Percentiles rank a stretch among this genome's conserved stretches.
Conservation (phyloP, 2,888 invertebrate species). For the Ochropleura leucogaster region DNA sequence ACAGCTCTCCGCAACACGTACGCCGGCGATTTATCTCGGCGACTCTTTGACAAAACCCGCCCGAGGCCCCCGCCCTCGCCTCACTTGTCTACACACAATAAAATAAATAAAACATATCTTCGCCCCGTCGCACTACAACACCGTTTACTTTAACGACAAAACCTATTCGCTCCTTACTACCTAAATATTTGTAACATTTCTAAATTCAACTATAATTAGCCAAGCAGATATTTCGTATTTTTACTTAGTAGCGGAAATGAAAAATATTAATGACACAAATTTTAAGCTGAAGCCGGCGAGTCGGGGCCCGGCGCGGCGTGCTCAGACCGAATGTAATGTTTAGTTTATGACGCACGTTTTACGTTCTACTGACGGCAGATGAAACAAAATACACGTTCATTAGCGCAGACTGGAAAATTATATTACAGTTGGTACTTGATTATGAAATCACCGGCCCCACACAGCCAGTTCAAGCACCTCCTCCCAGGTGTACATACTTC, state of each 20-base stretch:
- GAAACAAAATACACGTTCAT: slow-evolving; percentile 90
- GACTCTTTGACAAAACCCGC: slow-evolving; percentile 74
- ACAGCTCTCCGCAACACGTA: slow-evolving; percentile 80
- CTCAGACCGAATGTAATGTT: slow-evolving; percentile 83
- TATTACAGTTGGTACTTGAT: slow-evolving; percentile 86
- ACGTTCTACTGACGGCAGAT: slow-evolving; percentile 81
- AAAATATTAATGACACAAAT: slow-evolving; percentile 83
- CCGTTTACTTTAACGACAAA: slow-evolving; percentile 30
- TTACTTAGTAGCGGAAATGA: slow-evolving; percentile 72
- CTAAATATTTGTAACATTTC: slow-evolving; percentile 52
- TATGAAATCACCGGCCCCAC: slow-evolving; percentile 81
- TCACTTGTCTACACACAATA: slow-evolving; percentile 76
- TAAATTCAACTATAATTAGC: slow-evolving; percentile 57
- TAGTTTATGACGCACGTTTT: slow-evolving; percentile 83
- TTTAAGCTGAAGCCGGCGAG: slow-evolving; percentile 74
- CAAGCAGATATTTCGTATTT: slow-evolving; percentile 57
- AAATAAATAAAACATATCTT: slow-evolving; percentile 71
- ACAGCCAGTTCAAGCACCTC: slow-evolving; percentile 72
- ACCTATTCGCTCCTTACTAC: slow-evolving; percentile 25
- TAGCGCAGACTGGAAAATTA: slow-evolving; percentile 86
- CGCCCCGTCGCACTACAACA: slow-evolving; percentile 7
- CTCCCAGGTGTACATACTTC: slow-evolving; percentile 60
- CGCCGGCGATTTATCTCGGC: slow-evolving; percentile 77
- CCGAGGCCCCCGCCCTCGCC: slow-evolving; percentile 40
- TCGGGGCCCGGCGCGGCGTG: slow-evolving; percentile 64